These are phyloP conservation scores for Formica selysi DNA, from an alignment of 1,140 invertebrate genomes.

Conservation along the genomic window DNA sequence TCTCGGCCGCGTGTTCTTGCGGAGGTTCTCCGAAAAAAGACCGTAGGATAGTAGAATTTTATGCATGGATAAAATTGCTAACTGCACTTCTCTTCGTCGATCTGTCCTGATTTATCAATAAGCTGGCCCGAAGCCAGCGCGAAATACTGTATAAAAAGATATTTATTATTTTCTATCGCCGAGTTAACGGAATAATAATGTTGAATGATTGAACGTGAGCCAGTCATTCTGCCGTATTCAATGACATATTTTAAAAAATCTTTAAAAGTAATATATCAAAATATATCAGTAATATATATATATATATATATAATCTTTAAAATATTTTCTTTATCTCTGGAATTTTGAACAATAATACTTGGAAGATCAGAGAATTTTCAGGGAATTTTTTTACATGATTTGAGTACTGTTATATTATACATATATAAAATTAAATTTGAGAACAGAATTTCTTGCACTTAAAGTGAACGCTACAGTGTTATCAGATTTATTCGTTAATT, in stretches of 20 bases:
- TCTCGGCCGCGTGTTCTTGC: slow-evolving; percentile 20
- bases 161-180: slow-evolving; percentile 20
- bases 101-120: slow-evolving; percentile 53
- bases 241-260: background rate
- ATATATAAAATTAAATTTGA: background rate
- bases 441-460: background rate
- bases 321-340: too few species aligned
- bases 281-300: too few species aligned
- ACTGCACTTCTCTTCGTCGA: slow-evolving; percentile 33
- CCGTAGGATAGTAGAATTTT: slow-evolving; percentile 32
- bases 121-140: slow-evolving; percentile 40
- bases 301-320: too few species aligned
- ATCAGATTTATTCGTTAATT: background rate
- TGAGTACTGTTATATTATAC: background rate
- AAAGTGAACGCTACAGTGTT: background rate
- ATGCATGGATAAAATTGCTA: slow-evolving; percentile 57
- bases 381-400: too few species aligned
- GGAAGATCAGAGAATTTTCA: too few species aligned
- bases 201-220: background rate
- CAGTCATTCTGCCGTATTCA: background rate
- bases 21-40: background rate
- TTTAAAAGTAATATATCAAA: too few species aligned
- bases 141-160: slow-evolving; percentile 20
- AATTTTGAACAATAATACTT: too few species aligned
- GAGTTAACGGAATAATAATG: slow-evolving; percentile 26